phyloP scores from a whole-genome alignment of 2,888 invertebrate species.

The Sarcophaga variegata region DNA sequence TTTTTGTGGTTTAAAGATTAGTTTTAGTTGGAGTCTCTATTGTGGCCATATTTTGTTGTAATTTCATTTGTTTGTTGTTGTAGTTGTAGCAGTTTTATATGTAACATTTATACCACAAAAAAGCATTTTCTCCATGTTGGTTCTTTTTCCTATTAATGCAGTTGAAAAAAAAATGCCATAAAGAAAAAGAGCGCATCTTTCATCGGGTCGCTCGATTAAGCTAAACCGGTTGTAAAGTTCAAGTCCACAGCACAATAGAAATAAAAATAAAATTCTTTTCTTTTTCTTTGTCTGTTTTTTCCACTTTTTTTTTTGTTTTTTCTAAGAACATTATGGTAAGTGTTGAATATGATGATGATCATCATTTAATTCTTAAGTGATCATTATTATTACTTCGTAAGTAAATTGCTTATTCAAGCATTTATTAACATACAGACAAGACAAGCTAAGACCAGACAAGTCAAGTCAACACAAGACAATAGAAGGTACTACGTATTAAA shows the following conservation, averaged over 20 bases:
- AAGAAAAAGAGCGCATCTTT: conserved; percentile 58
- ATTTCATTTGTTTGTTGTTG: background rate
- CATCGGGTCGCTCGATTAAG: conserved; percentile 63
- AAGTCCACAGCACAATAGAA: conserved; percentile 39
- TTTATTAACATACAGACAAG: conserved; percentile 12
- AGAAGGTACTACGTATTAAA: conserved; percentile 1
- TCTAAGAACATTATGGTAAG: background rate
- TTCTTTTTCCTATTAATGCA: conserved; percentile 31
- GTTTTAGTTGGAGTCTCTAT: conserved; percentile 33
- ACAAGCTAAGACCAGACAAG: conserved; percentile 1
- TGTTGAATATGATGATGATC: conserved; percentile 30
- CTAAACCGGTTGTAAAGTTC: conserved; percentile 69
- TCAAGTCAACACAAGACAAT: too few relatives aligned
- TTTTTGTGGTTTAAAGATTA: conserved; percentile 63
- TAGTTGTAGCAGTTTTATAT: background rate
- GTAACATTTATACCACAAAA: conserved; percentile 9
- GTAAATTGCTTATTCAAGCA: conserved; percentile 56
- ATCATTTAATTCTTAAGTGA: background rate
- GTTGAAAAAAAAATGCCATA: conserved; percentile 21
- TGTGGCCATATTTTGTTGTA: conserved; percentile 12
- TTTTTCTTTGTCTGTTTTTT: too few relatives aligned
- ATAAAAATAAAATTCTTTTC: too few relatives aligned
- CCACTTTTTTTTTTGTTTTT: background rate
- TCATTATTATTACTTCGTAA: conserved; percentile 20
- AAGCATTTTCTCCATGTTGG: background rate